A percentile compares a stretch with the other conserved stretches of the same genome.
Conservation (phyloP, 2,113 vertebrate species). For the Chinchilla lanigera region DNA sequence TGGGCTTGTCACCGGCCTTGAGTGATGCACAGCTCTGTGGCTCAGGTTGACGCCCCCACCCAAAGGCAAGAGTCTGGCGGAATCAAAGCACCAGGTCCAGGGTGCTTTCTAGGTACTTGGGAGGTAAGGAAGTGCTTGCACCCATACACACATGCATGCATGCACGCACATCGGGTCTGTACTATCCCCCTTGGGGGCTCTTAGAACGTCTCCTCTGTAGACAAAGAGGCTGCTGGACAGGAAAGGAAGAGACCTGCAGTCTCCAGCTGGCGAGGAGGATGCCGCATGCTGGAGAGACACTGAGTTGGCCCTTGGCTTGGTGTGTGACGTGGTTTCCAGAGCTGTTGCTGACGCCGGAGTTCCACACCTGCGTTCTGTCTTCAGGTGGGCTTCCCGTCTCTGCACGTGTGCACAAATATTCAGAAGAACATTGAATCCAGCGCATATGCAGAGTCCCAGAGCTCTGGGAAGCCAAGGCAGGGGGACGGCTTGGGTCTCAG, state of each 20-base stretch:
- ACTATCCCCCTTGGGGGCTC: neutral
- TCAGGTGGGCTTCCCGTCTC: neutral
- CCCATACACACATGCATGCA: neutral
- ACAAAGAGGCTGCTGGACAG: too few species aligned
- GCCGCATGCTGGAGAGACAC: accelerated
- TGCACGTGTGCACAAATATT: too few species aligned
- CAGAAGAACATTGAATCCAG: neutral
- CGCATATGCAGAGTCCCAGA: neutral
- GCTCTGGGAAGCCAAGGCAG: neutral
- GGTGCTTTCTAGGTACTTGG: neutral
- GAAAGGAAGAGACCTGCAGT: neutral
- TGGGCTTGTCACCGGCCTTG: accelerated
- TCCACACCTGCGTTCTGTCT: neutral
- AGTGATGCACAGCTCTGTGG: accelerated
- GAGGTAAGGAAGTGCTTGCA: neutral
- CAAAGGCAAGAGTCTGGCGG: accelerated
- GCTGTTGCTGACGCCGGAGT: accelerated
- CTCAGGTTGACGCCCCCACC: too few species aligned
- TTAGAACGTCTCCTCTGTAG: neutral
- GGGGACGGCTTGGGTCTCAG: neutral
- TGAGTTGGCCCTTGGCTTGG: accelerated
- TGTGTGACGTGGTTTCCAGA: accelerated
- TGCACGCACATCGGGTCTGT: accelerated
- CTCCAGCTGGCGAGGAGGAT: neutral
- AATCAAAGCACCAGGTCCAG: too few species aligned